Percentiles rank a stretch among this genome's conserved stretches.
Conservation (phyloP, 2,113 vertebrate species). For the Camelus dromedarius region DNA sequence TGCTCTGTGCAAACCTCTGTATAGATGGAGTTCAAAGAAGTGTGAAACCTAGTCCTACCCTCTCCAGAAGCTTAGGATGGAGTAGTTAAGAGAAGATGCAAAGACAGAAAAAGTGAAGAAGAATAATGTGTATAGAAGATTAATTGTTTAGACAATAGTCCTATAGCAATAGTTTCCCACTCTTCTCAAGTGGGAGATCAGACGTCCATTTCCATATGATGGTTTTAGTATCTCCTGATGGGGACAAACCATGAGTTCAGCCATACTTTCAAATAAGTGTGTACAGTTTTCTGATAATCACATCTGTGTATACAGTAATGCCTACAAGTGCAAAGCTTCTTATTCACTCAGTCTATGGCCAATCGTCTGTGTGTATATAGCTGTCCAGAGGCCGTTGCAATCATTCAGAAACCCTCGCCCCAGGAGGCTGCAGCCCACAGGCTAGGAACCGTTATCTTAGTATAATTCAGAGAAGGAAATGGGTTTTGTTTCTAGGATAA, state of each 20-base stretch:
- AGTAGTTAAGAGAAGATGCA: background rate
- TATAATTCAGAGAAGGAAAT: constrained; percentile 25
- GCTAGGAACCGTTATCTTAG: background rate
- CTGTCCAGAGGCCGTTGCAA: background rate
- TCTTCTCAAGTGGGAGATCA: background rate
- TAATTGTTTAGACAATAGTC: background rate
- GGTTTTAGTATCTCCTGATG: background rate
- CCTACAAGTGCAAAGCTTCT: background rate
- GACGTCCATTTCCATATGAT: background rate
- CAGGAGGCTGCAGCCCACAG: background rate
- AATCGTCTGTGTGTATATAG: background rate
- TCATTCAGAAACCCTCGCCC: constrained; percentile 28
- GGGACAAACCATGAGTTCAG: background rate
- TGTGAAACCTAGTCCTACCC: background rate
- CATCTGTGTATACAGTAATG: background rate
- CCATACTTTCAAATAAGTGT: constrained; percentile 36
- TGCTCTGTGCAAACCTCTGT: background rate
- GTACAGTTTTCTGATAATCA: background rate
- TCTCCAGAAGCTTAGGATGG: background rate
- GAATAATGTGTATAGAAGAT: background rate
- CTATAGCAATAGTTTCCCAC: background rate
- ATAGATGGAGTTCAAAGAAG: constrained; percentile 8
- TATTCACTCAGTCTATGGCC: background rate
- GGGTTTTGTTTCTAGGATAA: constrained; percentile 8
- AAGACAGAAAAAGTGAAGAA: background rate